A percentile compares a stretch with the other conserved stretches of the same genome.
These are phyloP conservation scores for Condylostylus longicornis DNA, from an alignment of 1,140 invertebrate species.

Conservation along the genomic window DNA sequence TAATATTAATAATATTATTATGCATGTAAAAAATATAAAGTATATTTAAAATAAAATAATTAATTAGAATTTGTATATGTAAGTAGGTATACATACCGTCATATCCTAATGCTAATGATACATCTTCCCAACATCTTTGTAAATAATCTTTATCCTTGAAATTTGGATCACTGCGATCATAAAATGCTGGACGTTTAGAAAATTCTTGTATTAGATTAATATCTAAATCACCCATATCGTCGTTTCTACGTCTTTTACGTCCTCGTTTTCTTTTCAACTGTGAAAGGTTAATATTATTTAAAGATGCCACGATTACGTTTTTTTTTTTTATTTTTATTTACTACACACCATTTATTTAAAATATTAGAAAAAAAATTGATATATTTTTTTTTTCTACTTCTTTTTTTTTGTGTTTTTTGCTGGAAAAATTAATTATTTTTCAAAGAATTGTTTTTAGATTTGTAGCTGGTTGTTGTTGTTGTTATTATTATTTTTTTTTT, in stretches of 20 bases:
- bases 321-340: too few species aligned
- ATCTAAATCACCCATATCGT: slow-evolving; percentile 29
- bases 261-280: slow-evolving; percentile 12
- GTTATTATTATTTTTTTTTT: too few species aligned
- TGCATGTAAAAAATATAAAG: too few species aligned
- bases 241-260: slow-evolving; percentile 18
- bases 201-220: slow-evolving; percentile 26
- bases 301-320: too few species aligned
- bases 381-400: too few species aligned
- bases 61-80: neutral
- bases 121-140: slow-evolving; percentile 23
- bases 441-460: too few species aligned
- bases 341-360: too few species aligned
- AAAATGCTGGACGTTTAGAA: slow-evolving; percentile 21
- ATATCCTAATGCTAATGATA: slow-evolving; percentile 27
- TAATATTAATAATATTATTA: too few species aligned
- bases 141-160: slow-evolving; percentile 25
- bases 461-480: too few species aligned
- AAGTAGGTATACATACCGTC: slow-evolving; percentile 29
- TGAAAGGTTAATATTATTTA: neutral
- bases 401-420: too few species aligned
- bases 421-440: too few species aligned
- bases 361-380: too few species aligned
- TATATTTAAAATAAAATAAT: neutral
- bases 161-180: slow-evolving; percentile 21